Base-by-base conservation (phyloP, 1,140 invertebrate species). In the Megalopta genalis region DNA sequence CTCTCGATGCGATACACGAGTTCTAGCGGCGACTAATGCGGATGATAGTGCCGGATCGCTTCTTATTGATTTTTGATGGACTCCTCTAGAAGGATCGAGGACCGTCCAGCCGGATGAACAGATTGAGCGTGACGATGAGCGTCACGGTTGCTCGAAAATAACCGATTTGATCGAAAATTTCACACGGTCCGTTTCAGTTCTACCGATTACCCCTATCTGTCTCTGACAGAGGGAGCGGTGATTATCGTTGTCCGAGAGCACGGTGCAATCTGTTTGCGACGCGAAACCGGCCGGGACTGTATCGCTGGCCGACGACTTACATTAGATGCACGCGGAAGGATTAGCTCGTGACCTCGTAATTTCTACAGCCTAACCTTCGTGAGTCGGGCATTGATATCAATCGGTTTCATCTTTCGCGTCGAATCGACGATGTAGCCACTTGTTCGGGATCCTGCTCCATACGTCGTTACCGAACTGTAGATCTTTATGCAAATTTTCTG, bases 161-260 rank as follows among this genome's bases (percentile, higher is more conserved):
- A 8, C 14, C 21, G 27, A 81, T 77, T 84, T 60, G 81, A 80
- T 70, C 85, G 78, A 81, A 89, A 89, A 87, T 91, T 57, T 90
- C 89, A 84, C 88, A 89, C 88, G 90, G 81, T 81, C 82, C 67
- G 82, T 84, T 89, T 90, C 87, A 79, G 87, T 87, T 88, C 85
- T 88, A 89, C 86, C 88, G 87, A 90, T 90, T 88, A 82, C 83
- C 49, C 76, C 72, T 80, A 89, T 90, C 84, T 81, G 86, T 90
- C 90, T 90, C 86, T 87, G 83, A 86, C 87, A 84, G 77, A 80
- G 66, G 77, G 66, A 85, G 78, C 80, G 81, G 83, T 84, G 89
- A 89, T 90, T 89, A 89, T 87, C 84, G 86, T 89, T 88, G 73
- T 78, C 77, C 66, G 64, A 46, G 73, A 70, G 78, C 80, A 77